phyloP scores from a whole-genome alignment of 2,797 vertebrate species.

The Sebastes kiyomatsui region DNA sequence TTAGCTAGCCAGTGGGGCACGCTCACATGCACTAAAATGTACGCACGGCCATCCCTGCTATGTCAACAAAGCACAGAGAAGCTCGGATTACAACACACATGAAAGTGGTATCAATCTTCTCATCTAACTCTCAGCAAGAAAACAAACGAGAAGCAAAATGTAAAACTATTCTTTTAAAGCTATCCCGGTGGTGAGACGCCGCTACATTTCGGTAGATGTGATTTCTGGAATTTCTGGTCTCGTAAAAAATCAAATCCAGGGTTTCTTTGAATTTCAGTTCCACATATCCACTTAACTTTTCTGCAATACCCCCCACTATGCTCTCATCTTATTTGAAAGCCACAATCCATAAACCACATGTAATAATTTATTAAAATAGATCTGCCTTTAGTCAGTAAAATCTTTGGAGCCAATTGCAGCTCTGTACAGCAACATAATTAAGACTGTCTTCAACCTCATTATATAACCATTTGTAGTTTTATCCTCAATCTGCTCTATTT shows the following conservation, averaged over 20 bases:
- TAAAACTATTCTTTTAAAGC: neutral
- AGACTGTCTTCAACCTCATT: conserved; percentile 45
- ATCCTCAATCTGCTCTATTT: conserved; percentile 44
- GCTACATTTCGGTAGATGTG: neutral
- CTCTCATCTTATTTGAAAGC: neutral
- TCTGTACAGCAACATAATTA: conserved; percentile 24
- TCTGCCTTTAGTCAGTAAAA: neutral
- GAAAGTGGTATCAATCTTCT: neutral
- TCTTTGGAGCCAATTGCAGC: neutral
- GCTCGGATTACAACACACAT: no score
- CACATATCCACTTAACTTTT: neutral
- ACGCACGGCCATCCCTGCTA: no score
- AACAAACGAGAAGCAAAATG: neutral
- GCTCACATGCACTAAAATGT: no score
- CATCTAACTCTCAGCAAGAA: neutral
- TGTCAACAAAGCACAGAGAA: no score
- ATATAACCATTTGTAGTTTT: conserved; percentile 32
- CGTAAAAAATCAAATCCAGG: neutral
- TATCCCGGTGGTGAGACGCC: neutral
- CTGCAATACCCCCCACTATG: neutral
- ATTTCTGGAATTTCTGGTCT: neutral
- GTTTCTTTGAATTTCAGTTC: neutral
- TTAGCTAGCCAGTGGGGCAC: no score
- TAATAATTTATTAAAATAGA: neutral
- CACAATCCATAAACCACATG: neutral